Evolutionary conservation across 2,888 invertebrate genomes (phyloP).

Genomic region (Mesorhabditis sp.): DNA sequence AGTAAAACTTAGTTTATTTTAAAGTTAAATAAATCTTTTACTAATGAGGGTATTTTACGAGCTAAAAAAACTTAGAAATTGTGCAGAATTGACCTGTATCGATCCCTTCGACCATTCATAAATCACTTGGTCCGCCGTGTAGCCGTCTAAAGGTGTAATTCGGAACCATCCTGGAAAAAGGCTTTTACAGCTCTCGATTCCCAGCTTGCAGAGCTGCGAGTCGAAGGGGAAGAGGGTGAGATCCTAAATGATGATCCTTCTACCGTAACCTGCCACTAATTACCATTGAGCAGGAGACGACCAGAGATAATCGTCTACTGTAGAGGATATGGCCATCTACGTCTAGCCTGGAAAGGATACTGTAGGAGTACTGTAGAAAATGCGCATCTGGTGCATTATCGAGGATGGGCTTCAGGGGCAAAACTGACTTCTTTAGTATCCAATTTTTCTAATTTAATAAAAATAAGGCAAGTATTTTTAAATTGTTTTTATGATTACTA

Average conservation of each 20-base stretch:
- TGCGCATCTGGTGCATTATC: too few relatives aligned
- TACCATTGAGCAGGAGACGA: conserved; percentile 11
- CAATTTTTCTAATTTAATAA: too few relatives aligned
- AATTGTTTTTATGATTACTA: too few relatives aligned
- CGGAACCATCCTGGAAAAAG: neutral
- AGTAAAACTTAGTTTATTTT: too few relatives aligned
- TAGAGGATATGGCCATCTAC: conserved; percentile 45
- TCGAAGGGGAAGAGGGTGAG: conserved; percentile 53
- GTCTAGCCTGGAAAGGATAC: conserved; percentile 24
- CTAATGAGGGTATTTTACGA: too few relatives aligned
- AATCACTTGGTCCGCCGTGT: conserved; percentile 51
- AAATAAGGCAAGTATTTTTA: too few relatives aligned
- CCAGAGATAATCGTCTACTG: conserved; percentile 47
- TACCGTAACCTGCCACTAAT: conserved; percentile 20
- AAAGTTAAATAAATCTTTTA: too few relatives aligned
- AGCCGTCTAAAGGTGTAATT: conserved; percentile 41
- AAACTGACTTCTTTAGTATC: too few relatives aligned
- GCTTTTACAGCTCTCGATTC: conserved; percentile 54
- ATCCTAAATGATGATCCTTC: conserved; percentile 17
- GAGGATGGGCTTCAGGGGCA: too few relatives aligned
- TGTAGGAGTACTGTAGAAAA: too few relatives aligned
- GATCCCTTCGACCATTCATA: conserved; percentile 50
- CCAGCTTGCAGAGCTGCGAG: conserved; percentile 53
- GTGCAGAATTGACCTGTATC: neutral
- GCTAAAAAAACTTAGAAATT: too few relatives aligned